Evolutionary conservation across 37 sponge, comb jelly and placozoan genomes (phyloP).

Genomic region (Theonella swinhoei): DNA sequence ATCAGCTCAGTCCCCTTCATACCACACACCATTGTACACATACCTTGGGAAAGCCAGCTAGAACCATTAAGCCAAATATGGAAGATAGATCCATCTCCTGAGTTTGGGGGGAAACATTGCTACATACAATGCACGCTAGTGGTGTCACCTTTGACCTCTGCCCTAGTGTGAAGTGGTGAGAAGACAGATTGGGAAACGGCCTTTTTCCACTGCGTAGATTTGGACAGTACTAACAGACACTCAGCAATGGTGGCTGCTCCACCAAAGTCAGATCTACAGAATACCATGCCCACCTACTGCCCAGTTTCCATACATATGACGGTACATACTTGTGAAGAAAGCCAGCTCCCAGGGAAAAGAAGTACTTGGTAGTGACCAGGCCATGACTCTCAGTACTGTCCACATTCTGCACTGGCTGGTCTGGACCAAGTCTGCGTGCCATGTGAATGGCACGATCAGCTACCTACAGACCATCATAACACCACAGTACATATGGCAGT

Average conservation of each 20-base stretch:
- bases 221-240: slow-evolving; percentile 56
- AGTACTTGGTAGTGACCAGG: slow-evolving; percentile 42
- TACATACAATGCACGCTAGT: background rate
- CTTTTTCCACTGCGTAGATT: slow-evolving; percentile 52
- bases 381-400: slow-evolving; percentile 24
- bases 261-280: slow-evolving; percentile 53
- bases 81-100: slow-evolving; percentile 59
- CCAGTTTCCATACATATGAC: background rate
- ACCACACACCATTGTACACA: background rate
- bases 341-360: slow-evolving; percentile 55
- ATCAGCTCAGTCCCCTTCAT: background rate
- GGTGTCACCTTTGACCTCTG: slow-evolving; percentile 7
- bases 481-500: no score
- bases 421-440: slow-evolving; percentile 8
- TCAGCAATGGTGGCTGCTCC: slow-evolving; percentile 58
- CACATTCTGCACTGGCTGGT: background rate
- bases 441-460: slow-evolving; percentile 55
- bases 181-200: slow-evolving; percentile 43
- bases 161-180: slow-evolving; percentile 9
- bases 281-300: background rate
- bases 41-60: slow-evolving; percentile 82
- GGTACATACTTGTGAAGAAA: slow-evolving; percentile 52
- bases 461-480: no score
- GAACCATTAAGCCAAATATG: slow-evolving; percentile 69
- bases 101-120: background rate